Conservation (phyloP, 2,113 vertebrate genomes). For the Sminthopsis crassicaudata region DNA sequence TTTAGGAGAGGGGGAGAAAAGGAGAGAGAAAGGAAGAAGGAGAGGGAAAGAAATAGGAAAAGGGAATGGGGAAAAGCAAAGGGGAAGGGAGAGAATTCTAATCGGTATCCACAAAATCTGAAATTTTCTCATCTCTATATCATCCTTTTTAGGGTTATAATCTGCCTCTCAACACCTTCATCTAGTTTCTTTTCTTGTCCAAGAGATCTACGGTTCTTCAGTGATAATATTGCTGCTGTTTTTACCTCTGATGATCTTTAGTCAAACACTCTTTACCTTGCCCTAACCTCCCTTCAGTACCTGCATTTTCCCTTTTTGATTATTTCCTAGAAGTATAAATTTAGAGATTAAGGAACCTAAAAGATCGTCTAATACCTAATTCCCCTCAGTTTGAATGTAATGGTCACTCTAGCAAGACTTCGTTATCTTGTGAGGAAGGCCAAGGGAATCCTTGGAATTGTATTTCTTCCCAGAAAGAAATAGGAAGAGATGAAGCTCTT, state of each 20-base stretch:
- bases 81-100: neutral
- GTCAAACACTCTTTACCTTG: neutral
- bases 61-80: too few species aligned
- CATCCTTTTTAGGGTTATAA: neutral
- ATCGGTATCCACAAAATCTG: neutral
- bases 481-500: neutral
- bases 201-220: neutral
- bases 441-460: neutral
- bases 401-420: neutral
- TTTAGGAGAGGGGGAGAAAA: neutral
- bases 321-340: neutral
- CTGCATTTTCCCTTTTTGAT: neutral
- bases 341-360: neutral
- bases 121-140: neutral
- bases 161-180: neutral
- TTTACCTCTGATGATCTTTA: neutral
- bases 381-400: neutral
- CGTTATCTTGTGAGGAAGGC: neutral
- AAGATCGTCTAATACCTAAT: neutral
- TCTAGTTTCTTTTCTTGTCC: neutral
- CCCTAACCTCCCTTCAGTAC: neutral
- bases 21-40: too few species aligned
- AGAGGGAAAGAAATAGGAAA: too few species aligned
- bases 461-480: neutral
- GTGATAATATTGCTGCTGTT: neutral